Percentiles rank a stretch among this genome's conserved stretches.
phyloP scores from a whole-genome alignment of 2,888 invertebrate species.

The Scaptomyza parva region DNA sequence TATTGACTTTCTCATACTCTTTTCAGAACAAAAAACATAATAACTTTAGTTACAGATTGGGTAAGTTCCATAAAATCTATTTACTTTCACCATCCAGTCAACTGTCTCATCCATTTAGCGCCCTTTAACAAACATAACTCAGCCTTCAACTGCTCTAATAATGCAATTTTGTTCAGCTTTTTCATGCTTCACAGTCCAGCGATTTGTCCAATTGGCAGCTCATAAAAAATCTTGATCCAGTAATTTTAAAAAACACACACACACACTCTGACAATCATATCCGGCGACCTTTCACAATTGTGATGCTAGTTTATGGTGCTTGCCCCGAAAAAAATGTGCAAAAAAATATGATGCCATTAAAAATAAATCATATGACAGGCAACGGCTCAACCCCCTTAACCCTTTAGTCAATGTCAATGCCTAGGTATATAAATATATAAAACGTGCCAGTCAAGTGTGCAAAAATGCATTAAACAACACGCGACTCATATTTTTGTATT shows the following conservation, averaged over 20 bases:
- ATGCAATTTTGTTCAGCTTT: slow-evolving; percentile 20
- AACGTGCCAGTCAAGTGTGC: slow-evolving; percentile 76
- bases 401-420: slow-evolving; percentile 38
- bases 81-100: slow-evolving; percentile 13
- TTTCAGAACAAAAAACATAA: not conserved
- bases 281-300: slow-evolving; percentile 45
- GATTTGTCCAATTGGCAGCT: slow-evolving; percentile 78
- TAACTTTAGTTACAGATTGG: slow-evolving; percentile 2
- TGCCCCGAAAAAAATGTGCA: slow-evolving; percentile 46
- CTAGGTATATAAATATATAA: slow-evolving; percentile 31
- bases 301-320: slow-evolving; percentile 67
- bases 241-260: slow-evolving; percentile 46
- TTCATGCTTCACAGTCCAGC: slow-evolving; percentile 56
- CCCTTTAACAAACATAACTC: slow-evolving; percentile 31
- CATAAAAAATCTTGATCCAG: slow-evolving; percentile 73
- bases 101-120: slow-evolving; percentile 30
- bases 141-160: slow-evolving; percentile 26
- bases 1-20: not conserved
- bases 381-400: slow-evolving; percentile 40
- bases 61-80: not conserved
- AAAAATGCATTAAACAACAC: slow-evolving; percentile 76
- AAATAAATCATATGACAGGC: slow-evolving; percentile 74
- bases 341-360: slow-evolving; percentile 76
- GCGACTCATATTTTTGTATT: slow-evolving; percentile 52
- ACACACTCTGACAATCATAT: slow-evolving; percentile 1